These are phyloP conservation scores for Lithophane socia DNA, from an alignment of 2,888 invertebrate genomes.

Conservation along the genomic window DNA sequence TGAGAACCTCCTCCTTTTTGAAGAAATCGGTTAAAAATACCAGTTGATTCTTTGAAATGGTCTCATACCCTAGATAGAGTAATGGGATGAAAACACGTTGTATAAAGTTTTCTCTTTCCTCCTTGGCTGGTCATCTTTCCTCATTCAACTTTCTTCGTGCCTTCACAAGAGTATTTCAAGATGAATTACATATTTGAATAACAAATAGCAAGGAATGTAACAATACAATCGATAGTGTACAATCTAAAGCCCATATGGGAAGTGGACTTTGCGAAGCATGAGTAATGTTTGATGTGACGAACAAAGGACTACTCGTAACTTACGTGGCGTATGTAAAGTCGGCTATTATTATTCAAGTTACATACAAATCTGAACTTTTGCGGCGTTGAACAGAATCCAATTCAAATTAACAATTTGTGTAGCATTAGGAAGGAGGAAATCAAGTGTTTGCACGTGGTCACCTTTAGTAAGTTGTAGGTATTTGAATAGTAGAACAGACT, in stretches of 20 bases:
- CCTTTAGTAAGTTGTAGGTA: not conserved
- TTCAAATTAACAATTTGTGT: constrained; percentile 5
- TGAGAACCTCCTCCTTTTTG: too few species aligned
- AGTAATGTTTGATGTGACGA: constrained; percentile 60
- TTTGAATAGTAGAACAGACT: not conserved
- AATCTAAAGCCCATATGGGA: constrained; percentile 43
- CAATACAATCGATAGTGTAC: constrained; percentile 40
- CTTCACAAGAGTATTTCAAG: not conserved
- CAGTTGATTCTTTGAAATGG: too few species aligned
- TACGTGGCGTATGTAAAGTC: constrained; percentile 21
- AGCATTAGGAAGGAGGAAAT: constrained; percentile 42
- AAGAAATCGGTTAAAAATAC: too few species aligned
- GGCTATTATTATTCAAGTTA: constrained; percentile 47
- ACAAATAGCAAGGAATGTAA: constrained; percentile 25
- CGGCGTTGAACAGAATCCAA: constrained; percentile 28
- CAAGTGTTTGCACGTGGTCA: constrained; percentile 10
- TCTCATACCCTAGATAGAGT: too few species aligned
- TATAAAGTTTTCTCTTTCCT: constrained; percentile 2
- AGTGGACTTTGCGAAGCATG: constrained; percentile 66
- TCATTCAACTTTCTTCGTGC: not conserved
- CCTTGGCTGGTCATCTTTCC: not conserved
- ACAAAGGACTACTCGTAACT: constrained; percentile 57
- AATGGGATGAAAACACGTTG: too few species aligned
- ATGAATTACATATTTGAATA: constrained; percentile 14
- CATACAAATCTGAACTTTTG: constrained; percentile 36